These are phyloP conservation scores for Dichetophora obliterata DNA, from an alignment of 2,888 invertebrate genomes.

Conservation along the genomic window DNA sequence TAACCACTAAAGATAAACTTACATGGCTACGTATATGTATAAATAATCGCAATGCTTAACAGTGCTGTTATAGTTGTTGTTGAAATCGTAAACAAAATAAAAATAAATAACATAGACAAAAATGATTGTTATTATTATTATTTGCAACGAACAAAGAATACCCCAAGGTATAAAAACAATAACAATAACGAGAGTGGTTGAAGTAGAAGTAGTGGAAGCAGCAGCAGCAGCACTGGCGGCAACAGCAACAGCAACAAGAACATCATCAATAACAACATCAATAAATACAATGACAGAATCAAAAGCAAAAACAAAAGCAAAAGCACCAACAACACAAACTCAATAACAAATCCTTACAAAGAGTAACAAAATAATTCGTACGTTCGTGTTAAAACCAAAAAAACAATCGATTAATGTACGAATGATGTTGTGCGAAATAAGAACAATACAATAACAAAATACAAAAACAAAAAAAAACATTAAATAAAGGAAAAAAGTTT, in stretches of 20 bases:
- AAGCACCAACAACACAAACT: background rate
- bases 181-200: background rate
- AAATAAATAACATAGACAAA: background rate
- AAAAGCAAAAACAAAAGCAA: background rate
- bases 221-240: background rate
- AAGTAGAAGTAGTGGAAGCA: conserved; percentile 13
- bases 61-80: background rate
- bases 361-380: conserved; percentile 21
- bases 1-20: background rate
- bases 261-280: conserved; percentile 3
- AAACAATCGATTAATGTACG: conserved; percentile 14
- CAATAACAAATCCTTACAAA: background rate
- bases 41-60: background rate
- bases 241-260: background rate
- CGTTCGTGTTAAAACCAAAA: background rate
- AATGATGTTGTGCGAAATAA: background rate
- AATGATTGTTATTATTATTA: background rate
- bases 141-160: background rate
- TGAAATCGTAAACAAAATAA: background rate
- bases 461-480: background rate
- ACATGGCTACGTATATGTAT: background rate
- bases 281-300: background rate
- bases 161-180: conserved; percentile 11
- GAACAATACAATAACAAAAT: background rate
- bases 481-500: background rate